Conservation (phyloP, 2,797 vertebrate genomes). For the Lithobates pipiens region DNA sequence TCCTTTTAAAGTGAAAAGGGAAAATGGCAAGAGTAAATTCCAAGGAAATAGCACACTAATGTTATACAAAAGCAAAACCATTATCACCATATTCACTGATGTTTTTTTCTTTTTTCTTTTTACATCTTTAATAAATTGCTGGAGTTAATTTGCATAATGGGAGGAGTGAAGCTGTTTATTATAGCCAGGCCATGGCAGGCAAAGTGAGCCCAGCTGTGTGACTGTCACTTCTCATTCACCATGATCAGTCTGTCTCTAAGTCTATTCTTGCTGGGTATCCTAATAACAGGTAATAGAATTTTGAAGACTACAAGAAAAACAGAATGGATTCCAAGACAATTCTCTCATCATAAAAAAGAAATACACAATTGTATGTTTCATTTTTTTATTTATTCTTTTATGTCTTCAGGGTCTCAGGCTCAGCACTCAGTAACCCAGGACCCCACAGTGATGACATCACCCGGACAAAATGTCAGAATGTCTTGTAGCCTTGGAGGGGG, state of each 20-base stretch:
- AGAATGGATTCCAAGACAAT: neutral
- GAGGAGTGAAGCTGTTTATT: neutral
- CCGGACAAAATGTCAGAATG: conserved; percentile 18
- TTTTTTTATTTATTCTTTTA: neutral
- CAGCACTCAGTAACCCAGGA: conserved; percentile 46
- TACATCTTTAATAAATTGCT: no score
- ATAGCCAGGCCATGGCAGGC: neutral
- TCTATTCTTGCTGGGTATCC: neutral
- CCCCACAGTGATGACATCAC: neutral
- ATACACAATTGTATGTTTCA: neutral
- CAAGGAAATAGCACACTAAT: no score
- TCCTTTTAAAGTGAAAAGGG: no score
- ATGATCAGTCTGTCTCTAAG: neutral
- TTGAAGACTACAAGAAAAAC: no score
- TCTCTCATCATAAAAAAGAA: no score
- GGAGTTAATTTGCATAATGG: neutral
- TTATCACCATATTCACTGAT: no score
- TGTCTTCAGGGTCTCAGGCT: conserved; percentile 1
- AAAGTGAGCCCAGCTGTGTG: neutral
- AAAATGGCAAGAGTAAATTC: no score
- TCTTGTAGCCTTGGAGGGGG: conserved; percentile 11
- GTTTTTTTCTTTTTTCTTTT: no score
- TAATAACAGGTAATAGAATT: neutral
- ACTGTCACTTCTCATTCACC: neutral
- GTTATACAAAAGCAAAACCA: no score